Evolutionary conservation across 2,888 invertebrate species (phyloP), one percentile per base, ranked within the genome.

Genomic region (Girardia tigrina): DNA sequence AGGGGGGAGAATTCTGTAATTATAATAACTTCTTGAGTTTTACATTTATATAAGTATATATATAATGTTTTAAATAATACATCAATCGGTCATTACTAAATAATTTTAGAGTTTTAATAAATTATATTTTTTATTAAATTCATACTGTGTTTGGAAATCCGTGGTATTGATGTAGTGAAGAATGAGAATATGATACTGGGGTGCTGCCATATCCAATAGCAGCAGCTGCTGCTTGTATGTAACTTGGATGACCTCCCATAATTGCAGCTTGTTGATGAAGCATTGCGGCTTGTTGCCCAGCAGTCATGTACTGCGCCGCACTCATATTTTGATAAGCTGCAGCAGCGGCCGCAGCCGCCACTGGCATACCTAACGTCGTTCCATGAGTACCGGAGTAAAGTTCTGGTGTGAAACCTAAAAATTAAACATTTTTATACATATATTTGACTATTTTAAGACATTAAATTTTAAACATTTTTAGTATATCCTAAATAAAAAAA

Each of bases 261-360:
- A 72, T 72, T 2, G 73, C 73, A 2, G 73, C 73, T 26, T 72
- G 73, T 16, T 72, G 73, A 36, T 72, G 73, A 36, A 29, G 73
- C 28, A 36, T 36, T 29, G 73, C 73, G 6, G 73, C 56, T 56
- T 56, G 56, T 56, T 56, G 56, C 2, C 56, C 56, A 2, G 56
- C 56, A 20, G 56, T 56, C 56, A 56, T 56, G n/a, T 56, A 56
- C 23, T 56, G 56, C n/a, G 56, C 56, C n/a, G 56, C 56, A 56
- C 56, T 56, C 56, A 56, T 56, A 56, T 56, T 56, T 56, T 56
- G 56, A 56, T 56, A 56, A 6, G 56, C 56, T n/a, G 56, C 56
- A 20, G 56, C 56, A 20, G 56, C 56, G 56, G 56, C 56, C 4
- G 56, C 56, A 4, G 56, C 56, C 4, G 56, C 56, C 23, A 56